Evolutionary conservation across 2,113 vertebrate genomes (phyloP).

Genomic region (Zootoca vivipara): DNA sequence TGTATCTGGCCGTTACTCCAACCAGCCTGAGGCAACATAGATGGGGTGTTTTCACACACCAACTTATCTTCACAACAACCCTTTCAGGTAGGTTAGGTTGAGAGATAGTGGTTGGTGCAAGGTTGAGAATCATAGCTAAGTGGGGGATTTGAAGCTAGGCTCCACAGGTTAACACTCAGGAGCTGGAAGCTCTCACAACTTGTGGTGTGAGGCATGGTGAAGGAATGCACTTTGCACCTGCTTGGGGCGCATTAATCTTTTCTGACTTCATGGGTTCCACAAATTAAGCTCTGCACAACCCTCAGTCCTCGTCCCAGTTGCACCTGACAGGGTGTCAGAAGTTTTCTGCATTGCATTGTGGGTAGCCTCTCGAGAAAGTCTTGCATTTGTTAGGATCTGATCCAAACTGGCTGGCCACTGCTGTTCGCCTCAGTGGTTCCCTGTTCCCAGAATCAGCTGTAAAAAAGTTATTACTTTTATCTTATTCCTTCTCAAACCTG

Average conservation of each 20-base stretch:
- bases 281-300: background rate
- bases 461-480: background rate
- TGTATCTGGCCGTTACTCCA: background rate
- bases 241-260: too few relatives aligned
- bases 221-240: background rate
- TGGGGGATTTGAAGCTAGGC: background rate
- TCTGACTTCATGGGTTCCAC: background rate
- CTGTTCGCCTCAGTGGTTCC: background rate
- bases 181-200: too few relatives aligned
- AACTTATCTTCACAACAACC: background rate
- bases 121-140: background rate
- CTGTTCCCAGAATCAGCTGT: background rate
- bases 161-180: background rate
- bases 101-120: background rate
- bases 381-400: background rate
- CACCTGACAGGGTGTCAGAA: background rate
- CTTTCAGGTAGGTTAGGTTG: background rate
- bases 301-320: background rate
- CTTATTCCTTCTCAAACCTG: background rate
- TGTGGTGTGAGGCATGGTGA: background rate
- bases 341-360: background rate
- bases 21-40: background rate
- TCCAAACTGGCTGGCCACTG: background rate
- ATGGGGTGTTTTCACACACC: background rate
- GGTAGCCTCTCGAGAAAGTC: too few relatives aligned